A percentile compares a stretch with the other conserved stretches of the same genome.
phyloP scores from a whole-genome alignment of 64 coral and sea anemone species.

The Acropora yongei region DNA sequence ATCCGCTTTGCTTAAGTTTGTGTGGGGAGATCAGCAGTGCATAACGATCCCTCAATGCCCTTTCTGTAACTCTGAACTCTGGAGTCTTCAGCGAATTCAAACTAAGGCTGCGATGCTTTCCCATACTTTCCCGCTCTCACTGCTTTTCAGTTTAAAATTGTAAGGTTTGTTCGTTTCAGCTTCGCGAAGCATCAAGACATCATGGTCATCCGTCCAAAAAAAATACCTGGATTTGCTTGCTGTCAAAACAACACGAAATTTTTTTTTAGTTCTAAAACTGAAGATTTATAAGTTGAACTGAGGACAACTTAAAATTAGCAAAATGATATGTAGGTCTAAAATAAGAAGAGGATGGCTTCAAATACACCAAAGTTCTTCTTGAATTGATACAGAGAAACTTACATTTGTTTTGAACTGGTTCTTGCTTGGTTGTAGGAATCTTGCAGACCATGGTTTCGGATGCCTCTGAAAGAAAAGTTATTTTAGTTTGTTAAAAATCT shows the following conservation, averaged over 20 bases:
- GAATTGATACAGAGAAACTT: constrained; percentile 34
- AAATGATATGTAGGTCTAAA: constrained; percentile 46
- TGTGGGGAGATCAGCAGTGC: too few relatives aligned
- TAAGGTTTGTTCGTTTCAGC: too few relatives aligned
- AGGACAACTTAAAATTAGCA: constrained; percentile 24
- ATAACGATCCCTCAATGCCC: too few relatives aligned
- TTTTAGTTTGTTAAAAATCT: constrained; percentile 18
- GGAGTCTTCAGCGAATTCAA: too few relatives aligned
- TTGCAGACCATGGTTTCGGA: not conserved
- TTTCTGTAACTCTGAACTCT: too few relatives aligned
- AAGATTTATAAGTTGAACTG: not conserved
- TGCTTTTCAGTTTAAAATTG: too few relatives aligned
- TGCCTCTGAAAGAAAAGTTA: constrained; percentile 35
- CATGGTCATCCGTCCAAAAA: too few relatives aligned
- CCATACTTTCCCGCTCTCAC: too few relatives aligned
- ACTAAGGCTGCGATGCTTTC: too few relatives aligned
- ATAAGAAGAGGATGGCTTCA: constrained; percentile 35
- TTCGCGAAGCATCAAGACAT: too few relatives aligned
- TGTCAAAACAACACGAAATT: not conserved
- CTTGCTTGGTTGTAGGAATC: constrained; percentile 20
- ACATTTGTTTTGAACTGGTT: constrained; percentile 33
- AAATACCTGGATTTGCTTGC: not conserved
- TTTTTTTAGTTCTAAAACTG: not conserved
- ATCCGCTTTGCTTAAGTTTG: too few relatives aligned
- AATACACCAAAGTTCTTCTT: constrained; percentile 18